A percentile compares a stretch with the other conserved stretches of the same genome.
phyloP scores from a whole-genome alignment of 1,140 invertebrate species.

The Metaphire vulgaris region DNA sequence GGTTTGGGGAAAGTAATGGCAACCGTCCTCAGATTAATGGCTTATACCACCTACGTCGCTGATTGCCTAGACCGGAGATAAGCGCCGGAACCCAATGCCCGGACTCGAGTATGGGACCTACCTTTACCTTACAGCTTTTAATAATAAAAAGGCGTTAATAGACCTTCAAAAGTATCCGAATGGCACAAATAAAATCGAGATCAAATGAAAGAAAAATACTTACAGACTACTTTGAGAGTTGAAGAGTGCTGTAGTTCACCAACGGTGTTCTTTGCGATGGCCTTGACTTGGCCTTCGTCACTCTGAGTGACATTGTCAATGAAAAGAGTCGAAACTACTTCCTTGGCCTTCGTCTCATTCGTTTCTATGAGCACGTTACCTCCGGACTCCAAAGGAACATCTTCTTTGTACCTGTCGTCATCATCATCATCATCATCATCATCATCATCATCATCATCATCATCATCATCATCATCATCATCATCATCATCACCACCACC shows the following conservation, averaged over 20 bases:
- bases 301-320: slow-evolving; percentile 74
- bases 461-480: neutral
- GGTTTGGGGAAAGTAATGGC: too few species aligned
- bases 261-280: slow-evolving; percentile 78
- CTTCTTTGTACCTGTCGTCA: slow-evolving; percentile 13
- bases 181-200: neutral
- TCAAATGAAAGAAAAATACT: slow-evolving; percentile 13
- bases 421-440: neutral
- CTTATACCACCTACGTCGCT: too few species aligned
- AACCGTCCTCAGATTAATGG: too few species aligned
- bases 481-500: neutral
- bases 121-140: too few species aligned
- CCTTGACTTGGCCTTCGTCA: slow-evolving; percentile 79
- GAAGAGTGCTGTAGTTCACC: slow-evolving; percentile 60
- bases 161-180: too few species aligned
- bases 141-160: too few species aligned
- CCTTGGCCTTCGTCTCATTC: slow-evolving; percentile 32
- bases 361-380: neutral
- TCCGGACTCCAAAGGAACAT: neutral
- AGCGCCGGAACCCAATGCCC: too few species aligned
- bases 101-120: too few species aligned
- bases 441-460: neutral
- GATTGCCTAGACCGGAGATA: too few species aligned
- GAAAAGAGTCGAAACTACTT: slow-evolving; percentile 41
- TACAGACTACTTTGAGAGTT: slow-evolving; percentile 45